Evolutionary conservation across 2,888 invertebrate species (phyloP).

Genomic region (Eudasyphora cyanicolor): DNA sequence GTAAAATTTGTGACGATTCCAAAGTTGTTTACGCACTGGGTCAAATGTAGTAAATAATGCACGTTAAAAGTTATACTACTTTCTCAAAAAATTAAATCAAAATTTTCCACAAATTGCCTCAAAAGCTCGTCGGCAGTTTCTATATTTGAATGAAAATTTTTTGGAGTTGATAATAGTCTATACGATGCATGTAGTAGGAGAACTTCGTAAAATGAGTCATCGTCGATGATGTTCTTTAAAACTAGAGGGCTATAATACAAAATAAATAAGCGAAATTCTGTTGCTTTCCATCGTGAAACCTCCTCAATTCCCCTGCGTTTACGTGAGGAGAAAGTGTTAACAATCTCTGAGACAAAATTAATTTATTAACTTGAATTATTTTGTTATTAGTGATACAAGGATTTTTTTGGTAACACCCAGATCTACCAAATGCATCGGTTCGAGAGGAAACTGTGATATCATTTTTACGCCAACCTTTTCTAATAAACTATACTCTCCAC

Average conservation of each 20-base stretch:
- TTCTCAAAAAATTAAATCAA: neutral
- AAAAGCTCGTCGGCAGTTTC: too few species aligned
- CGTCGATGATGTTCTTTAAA: constrained; percentile 11
- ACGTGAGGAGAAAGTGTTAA: neutral
- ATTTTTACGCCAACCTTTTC: constrained; percentile 23
- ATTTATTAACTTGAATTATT: too few species aligned
- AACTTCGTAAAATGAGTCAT: constrained; percentile 7
- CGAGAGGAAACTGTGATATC: constrained; percentile 38
- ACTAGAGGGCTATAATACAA: constrained; percentile 23
- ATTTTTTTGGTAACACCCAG: constrained; percentile 40
- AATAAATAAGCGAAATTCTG: constrained; percentile 32
- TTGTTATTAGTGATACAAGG: too few species aligned
- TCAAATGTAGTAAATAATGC: constrained; percentile 16
- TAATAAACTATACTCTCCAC: neutral
- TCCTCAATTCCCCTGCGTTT: constrained; percentile 26
- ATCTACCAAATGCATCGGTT: constrained; percentile 46
- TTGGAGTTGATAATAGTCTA: constrained; percentile 7
- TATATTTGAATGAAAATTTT: too few species aligned
- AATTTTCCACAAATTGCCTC: neutral
- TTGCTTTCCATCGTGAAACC: constrained; percentile 12
- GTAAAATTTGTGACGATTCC: too few species aligned
- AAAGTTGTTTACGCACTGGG: neutral
- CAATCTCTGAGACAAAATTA: too few species aligned
- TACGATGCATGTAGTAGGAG: constrained; percentile 17
- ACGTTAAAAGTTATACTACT: constrained; percentile 10